A percentile compares a stretch with the other conserved stretches of the same genome.
Evolutionary conservation across 2,888 invertebrate species (phyloP).

Genomic region (Osmoderma eremita): DNA sequence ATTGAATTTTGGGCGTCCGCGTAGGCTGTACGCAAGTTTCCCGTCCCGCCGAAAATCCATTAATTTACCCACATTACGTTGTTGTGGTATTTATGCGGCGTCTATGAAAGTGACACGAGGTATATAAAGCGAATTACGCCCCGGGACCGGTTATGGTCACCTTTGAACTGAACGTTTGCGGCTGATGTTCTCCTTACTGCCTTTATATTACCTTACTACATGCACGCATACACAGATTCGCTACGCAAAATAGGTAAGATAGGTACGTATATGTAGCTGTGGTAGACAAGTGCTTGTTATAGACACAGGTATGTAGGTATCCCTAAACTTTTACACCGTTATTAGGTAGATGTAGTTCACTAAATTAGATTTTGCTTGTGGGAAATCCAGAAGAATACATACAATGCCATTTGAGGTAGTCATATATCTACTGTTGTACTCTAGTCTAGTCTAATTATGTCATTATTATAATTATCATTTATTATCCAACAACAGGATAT

Average conservation of each 20-base stretch:
- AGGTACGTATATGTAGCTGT: neutral
- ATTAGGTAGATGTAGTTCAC: neutral
- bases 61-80: no score
- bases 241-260: neutral
- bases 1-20: no score
- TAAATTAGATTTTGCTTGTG: neutral
- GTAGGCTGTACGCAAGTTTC: no score
- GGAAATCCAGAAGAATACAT: no score
- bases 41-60: no score
- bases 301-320: neutral
- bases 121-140: constrained; percentile 6
- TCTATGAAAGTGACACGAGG: no score
- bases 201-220: neutral
- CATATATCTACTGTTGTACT: no score
- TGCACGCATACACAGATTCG: neutral
- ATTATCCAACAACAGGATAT: no score
- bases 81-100: no score
- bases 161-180: constrained; percentile 6
- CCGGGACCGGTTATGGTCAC: constrained; percentile 7
- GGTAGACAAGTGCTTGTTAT: neutral
- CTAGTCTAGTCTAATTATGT: no score
- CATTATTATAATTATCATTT: no score
- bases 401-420: no score
- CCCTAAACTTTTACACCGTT: neutral
- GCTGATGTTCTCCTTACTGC: constrained; percentile 1